phyloP scores from a whole-genome alignment of 2,888 invertebrate genomes.

The Agrotis ipsilon region DNA sequence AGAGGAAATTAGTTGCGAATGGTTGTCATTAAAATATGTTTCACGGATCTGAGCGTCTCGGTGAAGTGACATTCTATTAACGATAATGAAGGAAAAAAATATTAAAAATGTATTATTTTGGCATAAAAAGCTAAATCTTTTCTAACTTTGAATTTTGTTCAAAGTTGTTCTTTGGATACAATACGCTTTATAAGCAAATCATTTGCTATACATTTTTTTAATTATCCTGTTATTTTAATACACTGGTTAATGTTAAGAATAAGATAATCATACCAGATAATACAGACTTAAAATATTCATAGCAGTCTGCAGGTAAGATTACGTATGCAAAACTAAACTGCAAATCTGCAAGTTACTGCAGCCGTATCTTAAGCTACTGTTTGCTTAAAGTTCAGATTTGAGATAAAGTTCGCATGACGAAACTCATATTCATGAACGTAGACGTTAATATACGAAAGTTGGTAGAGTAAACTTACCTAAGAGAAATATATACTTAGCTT shows the following conservation, averaged over 20 bases:
- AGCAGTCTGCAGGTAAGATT: conserved; percentile 1
- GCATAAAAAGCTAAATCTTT: no score
- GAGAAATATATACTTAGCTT: background rate
- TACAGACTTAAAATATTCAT: background rate
- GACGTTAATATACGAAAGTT: conserved; percentile 24
- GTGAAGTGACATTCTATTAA: background rate
- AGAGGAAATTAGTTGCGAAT: background rate
- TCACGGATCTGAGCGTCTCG: background rate
- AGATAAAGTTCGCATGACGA: conserved; percentile 35
- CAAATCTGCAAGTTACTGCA: conserved; percentile 21
- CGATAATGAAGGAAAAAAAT: no score
- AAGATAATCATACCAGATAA: background rate
- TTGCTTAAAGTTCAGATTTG: conserved; percentile 40
- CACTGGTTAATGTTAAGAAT: no score
- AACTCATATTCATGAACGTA: conserved; percentile 24
- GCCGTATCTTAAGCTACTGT: conserved; percentile 16
- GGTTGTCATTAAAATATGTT: background rate
- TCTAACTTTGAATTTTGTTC: no score
- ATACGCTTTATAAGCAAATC: background rate
- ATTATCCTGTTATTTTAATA: no score
- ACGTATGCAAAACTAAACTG: conserved; percentile 47
- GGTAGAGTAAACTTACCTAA: background rate
- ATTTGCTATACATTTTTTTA: no score
- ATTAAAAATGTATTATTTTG: no score
- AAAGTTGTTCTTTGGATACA: background rate